These are phyloP conservation scores for Oreochromis niloticus DNA, from an alignment of 2,113 vertebrate genomes.

Conservation along the genomic window DNA sequence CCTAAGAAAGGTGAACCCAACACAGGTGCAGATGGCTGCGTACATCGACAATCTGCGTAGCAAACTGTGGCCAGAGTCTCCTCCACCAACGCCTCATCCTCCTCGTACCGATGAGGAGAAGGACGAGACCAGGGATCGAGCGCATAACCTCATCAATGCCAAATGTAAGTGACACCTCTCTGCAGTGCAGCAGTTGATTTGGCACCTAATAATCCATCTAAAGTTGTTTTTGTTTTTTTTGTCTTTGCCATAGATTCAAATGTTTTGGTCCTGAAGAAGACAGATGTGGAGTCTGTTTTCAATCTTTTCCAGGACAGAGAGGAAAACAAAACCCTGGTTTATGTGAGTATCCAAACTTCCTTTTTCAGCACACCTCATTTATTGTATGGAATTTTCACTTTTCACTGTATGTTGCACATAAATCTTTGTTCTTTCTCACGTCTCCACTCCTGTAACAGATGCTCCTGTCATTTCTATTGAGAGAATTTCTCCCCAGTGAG, in stretches of 20 bases:
- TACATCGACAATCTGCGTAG: slow-evolving; percentile 61
- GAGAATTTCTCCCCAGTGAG: slow-evolving; percentile 60
- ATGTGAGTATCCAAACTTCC: slow-evolving; percentile 57
- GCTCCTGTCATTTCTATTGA: slow-evolving; percentile 65
- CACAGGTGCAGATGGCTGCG: slow-evolving; percentile 53
- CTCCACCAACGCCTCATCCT: neutral
- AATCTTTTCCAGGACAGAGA: slow-evolving; percentile 69
- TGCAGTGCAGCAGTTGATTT: neutral
- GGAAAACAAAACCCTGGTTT: slow-evolving; percentile 71
- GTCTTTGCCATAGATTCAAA: slow-evolving; percentile 54
- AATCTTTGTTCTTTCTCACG: neutral
- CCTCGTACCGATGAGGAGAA: slow-evolving; percentile 58
- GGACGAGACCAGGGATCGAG: slow-evolving; percentile 52
- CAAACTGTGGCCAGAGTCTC: slow-evolving; percentile 57
- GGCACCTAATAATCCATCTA: neutral
- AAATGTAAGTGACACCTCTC: slow-evolving; percentile 46
- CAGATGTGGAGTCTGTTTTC: slow-evolving; percentile 63
- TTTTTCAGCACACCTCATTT: neutral
- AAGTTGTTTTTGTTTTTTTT: neutral
- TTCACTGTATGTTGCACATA: neutral
- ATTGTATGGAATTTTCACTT: neutral
- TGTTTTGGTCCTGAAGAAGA: slow-evolving; percentile 63
- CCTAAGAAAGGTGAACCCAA: slow-evolving; percentile 64
- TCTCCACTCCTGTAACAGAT: slow-evolving; percentile 34
- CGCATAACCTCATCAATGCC: slow-evolving; percentile 59